These are phyloP conservation scores for Harlomillsia oculata DNA, from an alignment of 1,140 invertebrate species.

Conservation along the genomic window DNA sequence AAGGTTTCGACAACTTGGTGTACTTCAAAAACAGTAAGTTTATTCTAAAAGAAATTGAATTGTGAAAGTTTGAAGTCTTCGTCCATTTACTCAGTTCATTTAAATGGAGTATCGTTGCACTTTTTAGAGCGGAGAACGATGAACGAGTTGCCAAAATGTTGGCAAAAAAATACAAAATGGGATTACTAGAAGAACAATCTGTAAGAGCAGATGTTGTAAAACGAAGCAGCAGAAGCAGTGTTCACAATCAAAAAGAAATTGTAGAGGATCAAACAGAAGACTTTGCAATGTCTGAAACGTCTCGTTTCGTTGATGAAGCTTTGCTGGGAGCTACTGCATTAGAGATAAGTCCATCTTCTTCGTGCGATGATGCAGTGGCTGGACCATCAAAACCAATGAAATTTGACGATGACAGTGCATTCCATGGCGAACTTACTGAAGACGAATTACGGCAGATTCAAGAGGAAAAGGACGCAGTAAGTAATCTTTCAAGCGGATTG, in stretches of 20 bases:
- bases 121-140: conserved; percentile 32
- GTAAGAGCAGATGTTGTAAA: neutral
- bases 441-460: conserved; percentile 40
- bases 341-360: neutral
- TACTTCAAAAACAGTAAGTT: conserved; percentile 54
- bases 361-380: neutral
- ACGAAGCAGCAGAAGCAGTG: no score
- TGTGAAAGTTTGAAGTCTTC: no score
- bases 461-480: conserved; percentile 54
- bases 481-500: conserved; percentile 10
- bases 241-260: no score
- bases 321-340: neutral
- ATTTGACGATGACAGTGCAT: neutral
- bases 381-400: neutral
- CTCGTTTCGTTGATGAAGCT: neutral
- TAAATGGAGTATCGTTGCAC: neutral
- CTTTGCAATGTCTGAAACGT: no score
- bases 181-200: neutral
- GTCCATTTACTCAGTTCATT: no score
- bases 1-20: conserved; percentile 51
- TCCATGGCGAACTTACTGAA: no score
- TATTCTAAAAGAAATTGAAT: neutral
- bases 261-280: no score
- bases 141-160: conserved; percentile 15
- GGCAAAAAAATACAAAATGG: conserved; percentile 11